Evolutionary conservation across 2,113 vertebrate species (phyloP), one percentile per base, ranked within the genome.

Genomic region (rat (Rattus norvegicus)): DNA sequence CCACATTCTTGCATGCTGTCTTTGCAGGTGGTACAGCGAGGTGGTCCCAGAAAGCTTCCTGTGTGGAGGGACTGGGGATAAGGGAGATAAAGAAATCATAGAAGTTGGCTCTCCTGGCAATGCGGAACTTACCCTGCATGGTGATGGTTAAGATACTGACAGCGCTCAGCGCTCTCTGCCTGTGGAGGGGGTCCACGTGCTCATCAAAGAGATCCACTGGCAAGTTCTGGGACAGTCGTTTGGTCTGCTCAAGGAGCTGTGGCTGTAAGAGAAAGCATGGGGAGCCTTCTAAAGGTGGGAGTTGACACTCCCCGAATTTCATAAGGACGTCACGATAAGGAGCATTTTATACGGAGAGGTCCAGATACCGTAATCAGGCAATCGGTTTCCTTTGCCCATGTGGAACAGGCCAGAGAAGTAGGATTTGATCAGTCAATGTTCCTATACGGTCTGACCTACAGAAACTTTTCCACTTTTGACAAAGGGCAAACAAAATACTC

Each of bases 61-160:
- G 24, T 13, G 22, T 80, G 76, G 59, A 36, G 26, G 22, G 49
- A 77, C 47, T 12, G 5, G 39, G 36, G 14, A 72, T 2, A 22
- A 49, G 22, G 14, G 36, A 54, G 22, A 72, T 30, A 59, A 88
- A 43, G 52, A 39, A 6, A 36, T 39, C 13, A 4, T 0, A 22
- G 39, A 22, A 22, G 7, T 11, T 8, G 0, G 26, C 52, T 86
- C 47, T 86, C 14, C 61, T 43, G 33, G n/a, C 28, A 14, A 1
- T 1, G 72, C 43, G 12, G 22, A 30, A 83, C 98, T 98, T 98
- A 99, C 99, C 99, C 96, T 99, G 99, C 99, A 99, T 99, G 98
- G 99, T 99, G 75, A 99, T 99, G 14, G 99, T 99, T 77, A 99
- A 99, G 98, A 99, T 99, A 98, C 99, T 99, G 98, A 99, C 99